A percentile compares a stretch with the other conserved stretches of the same genome.
Evolutionary conservation across 2,113 vertebrate genomes (phyloP).

Genomic region (Centropus unirufus): DNA sequence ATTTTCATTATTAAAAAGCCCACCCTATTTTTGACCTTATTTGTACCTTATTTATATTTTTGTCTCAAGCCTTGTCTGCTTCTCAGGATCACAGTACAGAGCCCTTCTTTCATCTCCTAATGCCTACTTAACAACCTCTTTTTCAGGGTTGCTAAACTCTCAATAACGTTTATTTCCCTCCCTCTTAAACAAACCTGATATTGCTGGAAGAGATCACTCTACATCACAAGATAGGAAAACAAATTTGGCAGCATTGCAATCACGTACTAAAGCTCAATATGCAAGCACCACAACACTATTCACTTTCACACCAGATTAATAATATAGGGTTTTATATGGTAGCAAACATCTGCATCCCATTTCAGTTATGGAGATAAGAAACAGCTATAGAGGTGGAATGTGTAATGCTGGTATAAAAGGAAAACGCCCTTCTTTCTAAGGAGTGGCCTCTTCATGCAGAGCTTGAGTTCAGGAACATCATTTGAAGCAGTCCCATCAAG

Average conservation of each 20-base stretch:
- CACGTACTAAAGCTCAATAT: neutral
- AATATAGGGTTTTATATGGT: accelerated
- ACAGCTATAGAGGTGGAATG: neutral
- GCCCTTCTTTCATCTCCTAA: neutral
- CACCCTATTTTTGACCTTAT: neutral
- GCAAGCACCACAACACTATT: accelerated
- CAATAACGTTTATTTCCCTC: neutral
- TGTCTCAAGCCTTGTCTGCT: neutral
- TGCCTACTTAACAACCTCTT: neutral
- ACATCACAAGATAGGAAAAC: neutral
- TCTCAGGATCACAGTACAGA: neutral
- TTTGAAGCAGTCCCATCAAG: neutral
- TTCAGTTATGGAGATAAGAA: neutral
- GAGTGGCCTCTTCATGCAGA: neutral
- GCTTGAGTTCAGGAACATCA: accelerated
- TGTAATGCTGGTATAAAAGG: neutral
- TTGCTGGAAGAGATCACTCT: neutral
- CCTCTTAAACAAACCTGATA: neutral
- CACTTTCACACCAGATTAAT: neutral
- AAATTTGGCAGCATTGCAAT: neutral
- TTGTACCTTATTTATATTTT: neutral
- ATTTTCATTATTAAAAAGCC: neutral
- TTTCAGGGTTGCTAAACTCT: neutral
- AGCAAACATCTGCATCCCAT: neutral
- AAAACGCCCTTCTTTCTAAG: neutral